These are phyloP conservation scores for Vipera ursinii DNA, from an alignment of 2,797 vertebrate species.

Conservation along the genomic window DNA sequence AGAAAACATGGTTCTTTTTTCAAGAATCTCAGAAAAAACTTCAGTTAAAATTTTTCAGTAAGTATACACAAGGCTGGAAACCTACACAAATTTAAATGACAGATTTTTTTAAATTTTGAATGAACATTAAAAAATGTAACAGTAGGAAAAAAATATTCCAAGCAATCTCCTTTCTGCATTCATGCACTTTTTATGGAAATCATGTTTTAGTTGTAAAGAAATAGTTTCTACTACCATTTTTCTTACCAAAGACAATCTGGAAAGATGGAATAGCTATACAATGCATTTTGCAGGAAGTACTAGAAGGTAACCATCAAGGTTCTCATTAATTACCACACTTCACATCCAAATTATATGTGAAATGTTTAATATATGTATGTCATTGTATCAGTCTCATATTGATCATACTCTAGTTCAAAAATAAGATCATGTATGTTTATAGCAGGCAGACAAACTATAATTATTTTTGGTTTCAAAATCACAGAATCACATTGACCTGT, in stretches of 20 bases:
- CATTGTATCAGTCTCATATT: not conserved
- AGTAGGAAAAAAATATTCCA: not conserved
- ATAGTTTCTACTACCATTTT: not conserved
- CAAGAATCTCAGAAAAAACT: not conserved
- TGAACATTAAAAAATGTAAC: not conserved
- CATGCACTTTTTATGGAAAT: not conserved
- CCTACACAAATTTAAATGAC: not conserved
- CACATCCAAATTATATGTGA: not conserved
- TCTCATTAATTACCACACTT: not conserved
- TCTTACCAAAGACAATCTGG: not conserved
- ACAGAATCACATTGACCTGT: not conserved
- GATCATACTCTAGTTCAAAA: not conserved
- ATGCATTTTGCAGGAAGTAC: not conserved
- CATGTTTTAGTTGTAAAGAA: not conserved
- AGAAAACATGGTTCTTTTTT: not conserved
- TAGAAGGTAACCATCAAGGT: not conserved
- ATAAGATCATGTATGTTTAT: not conserved
- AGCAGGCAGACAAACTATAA: not conserved
- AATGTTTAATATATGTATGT: not conserved
- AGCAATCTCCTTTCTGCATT: not conserved
- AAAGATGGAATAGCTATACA: not conserved
- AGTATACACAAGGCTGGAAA: not conserved
- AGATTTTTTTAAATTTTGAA: not conserved
- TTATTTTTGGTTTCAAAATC: not conserved
- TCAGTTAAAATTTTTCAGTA: not conserved